Conservation (phyloP, 2,888 invertebrate species). For the Leptura quadrifasciata region DNA sequence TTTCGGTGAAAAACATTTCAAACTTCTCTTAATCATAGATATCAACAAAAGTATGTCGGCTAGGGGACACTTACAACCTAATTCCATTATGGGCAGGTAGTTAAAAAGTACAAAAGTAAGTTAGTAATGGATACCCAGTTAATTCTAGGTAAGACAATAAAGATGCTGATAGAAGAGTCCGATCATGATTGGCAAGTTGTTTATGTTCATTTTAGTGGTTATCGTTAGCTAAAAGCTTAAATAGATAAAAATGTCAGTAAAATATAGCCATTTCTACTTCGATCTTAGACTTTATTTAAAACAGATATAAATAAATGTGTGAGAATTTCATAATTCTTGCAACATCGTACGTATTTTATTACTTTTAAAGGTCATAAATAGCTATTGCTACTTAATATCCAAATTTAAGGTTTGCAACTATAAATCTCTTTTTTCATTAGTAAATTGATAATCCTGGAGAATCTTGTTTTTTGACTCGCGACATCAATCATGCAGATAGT, state of each 20-base stretch:
- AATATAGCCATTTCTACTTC: constrained; percentile 7
- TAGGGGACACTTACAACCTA: constrained; percentile 26
- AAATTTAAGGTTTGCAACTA: not conserved
- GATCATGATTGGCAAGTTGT: constrained; percentile 33
- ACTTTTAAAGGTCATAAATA: too few relatives aligned
- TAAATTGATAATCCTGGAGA: too few relatives aligned
- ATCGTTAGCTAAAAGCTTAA: constrained; percentile 30
- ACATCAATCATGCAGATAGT: not conserved
- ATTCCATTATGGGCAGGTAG: constrained; percentile 38
- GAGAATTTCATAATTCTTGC: not conserved
- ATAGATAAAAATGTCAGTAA: constrained; percentile 26
- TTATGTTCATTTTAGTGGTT: constrained; percentile 22
- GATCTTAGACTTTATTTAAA: not conserved
- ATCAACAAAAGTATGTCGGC: constrained; percentile 17
- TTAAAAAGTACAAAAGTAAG: constrained; percentile 11
- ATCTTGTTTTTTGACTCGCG: not conserved
- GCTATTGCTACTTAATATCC: not conserved
- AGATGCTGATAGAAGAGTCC: constrained; percentile 16
- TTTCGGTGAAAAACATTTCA: constrained; percentile 9
- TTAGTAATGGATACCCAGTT: constrained; percentile 30
- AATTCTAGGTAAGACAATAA: constrained; percentile 37
- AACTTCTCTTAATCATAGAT: constrained; percentile 12
- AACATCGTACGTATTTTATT: too few relatives aligned
- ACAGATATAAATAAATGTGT: not conserved
- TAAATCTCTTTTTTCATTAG: not conserved